A percentile compares a stretch with the other conserved stretches of the same genome.
Conservation (phyloP, 2,888 invertebrate species). For the Hydrotaea cyrtoneurina region DNA sequence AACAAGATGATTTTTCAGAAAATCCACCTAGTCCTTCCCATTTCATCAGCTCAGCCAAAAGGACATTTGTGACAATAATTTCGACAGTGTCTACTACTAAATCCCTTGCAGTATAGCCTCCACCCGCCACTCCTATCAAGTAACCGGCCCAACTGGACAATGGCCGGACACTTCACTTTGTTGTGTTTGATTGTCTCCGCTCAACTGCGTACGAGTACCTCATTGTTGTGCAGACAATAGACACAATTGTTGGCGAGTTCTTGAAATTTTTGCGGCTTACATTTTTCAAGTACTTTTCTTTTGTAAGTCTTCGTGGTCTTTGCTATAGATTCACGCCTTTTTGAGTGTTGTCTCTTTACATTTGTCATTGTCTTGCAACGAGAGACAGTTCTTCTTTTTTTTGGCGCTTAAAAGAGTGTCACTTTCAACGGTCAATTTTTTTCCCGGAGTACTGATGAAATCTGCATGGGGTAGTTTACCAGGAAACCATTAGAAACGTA, state of each 20-base stretch:
- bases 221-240: background rate
- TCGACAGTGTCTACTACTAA: background rate
- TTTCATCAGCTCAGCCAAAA: background rate
- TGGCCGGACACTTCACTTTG: slow-evolving; percentile 15
- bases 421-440: background rate
- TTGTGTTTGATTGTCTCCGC: background rate
- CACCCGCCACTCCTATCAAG: slow-evolving; percentile 14
- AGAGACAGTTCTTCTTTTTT: background rate
- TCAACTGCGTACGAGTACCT: too few relatives aligned
- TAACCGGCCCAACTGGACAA: background rate
- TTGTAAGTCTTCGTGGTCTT: background rate
- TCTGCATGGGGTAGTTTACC: slow-evolving; percentile 19
- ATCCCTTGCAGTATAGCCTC: background rate
- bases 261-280: slow-evolving; percentile 61
- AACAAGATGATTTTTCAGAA: slow-evolving; percentile 41
- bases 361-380: background rate
- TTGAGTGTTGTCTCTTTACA: background rate
- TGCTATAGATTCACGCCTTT: slow-evolving; percentile 29
- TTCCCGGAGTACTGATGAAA: background rate
- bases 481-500: slow-evolving; percentile 55
- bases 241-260: slow-evolving; percentile 39
- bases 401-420: background rate
- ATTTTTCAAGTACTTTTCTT: slow-evolving; percentile 56
- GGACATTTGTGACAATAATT: background rate
- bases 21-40: background rate